phyloP scores from a whole-genome alignment of 1,140 invertebrate species.

The Thalassaphorura encarpata region DNA sequence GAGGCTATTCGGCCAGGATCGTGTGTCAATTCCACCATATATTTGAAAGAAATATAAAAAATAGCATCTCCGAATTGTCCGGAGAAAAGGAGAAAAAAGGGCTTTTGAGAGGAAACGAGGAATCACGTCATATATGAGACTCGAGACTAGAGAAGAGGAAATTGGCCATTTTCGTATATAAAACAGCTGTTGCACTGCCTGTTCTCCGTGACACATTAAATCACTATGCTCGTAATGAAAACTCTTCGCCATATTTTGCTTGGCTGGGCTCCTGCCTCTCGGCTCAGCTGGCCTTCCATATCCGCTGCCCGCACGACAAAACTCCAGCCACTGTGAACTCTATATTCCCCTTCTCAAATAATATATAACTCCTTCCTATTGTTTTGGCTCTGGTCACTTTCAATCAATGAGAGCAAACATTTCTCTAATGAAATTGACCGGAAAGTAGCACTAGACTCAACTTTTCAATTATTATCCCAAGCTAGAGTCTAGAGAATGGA shows the following conservation, averaged over 20 bases:
- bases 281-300: neutral
- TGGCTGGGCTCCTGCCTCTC: neutral
- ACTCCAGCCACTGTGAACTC: too few species aligned
- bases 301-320: too few species aligned
- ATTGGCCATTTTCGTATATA: constrained; percentile 33
- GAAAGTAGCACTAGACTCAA: constrained; percentile 30
- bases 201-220: constrained; percentile 34
- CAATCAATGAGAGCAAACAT: constrained; percentile 32
- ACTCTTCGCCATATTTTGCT: constrained; percentile 5
- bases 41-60: too few species aligned
- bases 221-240: constrained; percentile 33
- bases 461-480: constrained; percentile 32
- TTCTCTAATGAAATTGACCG: constrained; percentile 32
- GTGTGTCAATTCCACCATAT: constrained; percentile 29
- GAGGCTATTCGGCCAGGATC: constrained; percentile 20
- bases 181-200: constrained; percentile 31
- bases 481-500: neutral
- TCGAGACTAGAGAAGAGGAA: constrained; percentile 13
- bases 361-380: constrained; percentile 28
- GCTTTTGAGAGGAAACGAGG: too few species aligned
- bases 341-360: constrained; percentile 12
- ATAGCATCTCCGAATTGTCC: too few species aligned
- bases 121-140: too few species aligned
- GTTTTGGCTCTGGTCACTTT: constrained; percentile 29
- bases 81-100: too few species aligned